phyloP scores from a whole-genome alignment of 1,140 invertebrate genomes.

The Scaptodrosophila lebanonensis region DNA sequence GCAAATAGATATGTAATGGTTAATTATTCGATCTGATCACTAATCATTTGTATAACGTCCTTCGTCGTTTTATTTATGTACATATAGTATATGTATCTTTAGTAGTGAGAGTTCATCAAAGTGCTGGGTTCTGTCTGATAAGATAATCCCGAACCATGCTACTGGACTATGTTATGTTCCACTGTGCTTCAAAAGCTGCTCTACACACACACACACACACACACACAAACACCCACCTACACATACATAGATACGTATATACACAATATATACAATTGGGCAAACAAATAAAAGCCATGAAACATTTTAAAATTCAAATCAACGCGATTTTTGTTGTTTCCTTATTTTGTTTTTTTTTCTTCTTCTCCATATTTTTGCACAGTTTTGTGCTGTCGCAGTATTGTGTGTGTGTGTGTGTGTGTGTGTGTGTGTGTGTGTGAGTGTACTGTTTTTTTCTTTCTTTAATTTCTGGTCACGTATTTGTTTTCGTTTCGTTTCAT shows the following conservation, averaged over 20 bases:
- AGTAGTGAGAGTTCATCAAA: too few species aligned
- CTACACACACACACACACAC: too few species aligned
- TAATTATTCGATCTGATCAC: too few species aligned
- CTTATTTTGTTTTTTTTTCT: conserved; percentile 54
- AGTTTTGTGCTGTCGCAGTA: conserved; percentile 48
- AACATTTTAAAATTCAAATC: conserved; percentile 75
- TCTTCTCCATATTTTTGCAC: conserved; percentile 25
- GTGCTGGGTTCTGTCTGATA: too few species aligned
- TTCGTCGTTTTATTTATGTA: too few species aligned
- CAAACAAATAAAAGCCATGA: conserved; percentile 66
- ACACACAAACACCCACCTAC: too few species aligned
- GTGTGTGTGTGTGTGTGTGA: conserved; percentile 5
- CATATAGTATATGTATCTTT: too few species aligned
- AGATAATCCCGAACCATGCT: too few species aligned
- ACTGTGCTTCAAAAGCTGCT: conserved; percentile 13
- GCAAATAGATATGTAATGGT: too few species aligned
- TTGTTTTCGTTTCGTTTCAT: conserved; percentile 69
- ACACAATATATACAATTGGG: conserved; percentile 31
- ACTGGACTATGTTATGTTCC: too few species aligned
- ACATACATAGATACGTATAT: too few species aligned
- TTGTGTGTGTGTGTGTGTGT: conserved; percentile 33
- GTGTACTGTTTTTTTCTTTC: conserved; percentile 46
- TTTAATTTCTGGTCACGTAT: conserved; percentile 74
- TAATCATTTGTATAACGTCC: too few species aligned
- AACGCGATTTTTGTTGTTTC: conserved; percentile 67